Evolutionary conservation across 2,797 vertebrate species (phyloP), one percentile per base, ranked within the genome.

Genomic region (Borostomias antarcticus): DNA sequence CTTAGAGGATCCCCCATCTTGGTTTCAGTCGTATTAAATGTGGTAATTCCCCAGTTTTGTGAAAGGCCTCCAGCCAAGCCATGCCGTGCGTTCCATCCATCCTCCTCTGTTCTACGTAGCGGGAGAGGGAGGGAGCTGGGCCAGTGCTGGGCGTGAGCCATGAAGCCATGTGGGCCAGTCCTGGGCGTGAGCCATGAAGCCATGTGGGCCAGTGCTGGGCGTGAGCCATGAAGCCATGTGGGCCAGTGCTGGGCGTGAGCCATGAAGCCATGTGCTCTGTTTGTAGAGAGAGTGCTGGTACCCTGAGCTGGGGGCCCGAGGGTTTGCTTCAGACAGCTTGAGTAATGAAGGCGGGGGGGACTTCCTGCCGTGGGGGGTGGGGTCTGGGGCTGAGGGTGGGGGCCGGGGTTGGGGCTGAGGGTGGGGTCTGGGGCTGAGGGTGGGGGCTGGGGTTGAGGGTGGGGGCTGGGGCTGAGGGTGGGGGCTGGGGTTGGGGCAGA

Each of bases 281-380:
- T 28, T 23, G 29, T 2, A 57, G 28, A 33, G 17, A 57, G 19
- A 3, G n/a, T 32, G 54, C 5, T 7, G 17, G 57, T 37, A 21
- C 28, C 53, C n/a, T 15, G 53, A 17, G 29, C 53, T 10, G 9
- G 17, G 25, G 57, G 19, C 57, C 57, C 33, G 57, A 23, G 21
- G 53, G 3, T 62, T 60, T 58, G 69, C 62, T 63, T 28, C 32
- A 74, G 79, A 79, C 75, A 64, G 23, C 23, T 50, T 81, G 68
- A 78, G 76, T 64, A 79, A 70, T 66, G 74, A 81, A 70, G 11
- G n/a, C 21, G 59, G 43, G 71, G 33, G 52, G 21, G 64, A 68
- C 60, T 62, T 77, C 80, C 71, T 37, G 33, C 1, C 1, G 33
- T 11, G 7, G 33, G 2, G 33, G 33, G 7, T 37, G 33, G 33